phyloP scores from a whole-genome alignment of 2,888 invertebrate species.

The Zaprionus bogoriensis region DNA sequence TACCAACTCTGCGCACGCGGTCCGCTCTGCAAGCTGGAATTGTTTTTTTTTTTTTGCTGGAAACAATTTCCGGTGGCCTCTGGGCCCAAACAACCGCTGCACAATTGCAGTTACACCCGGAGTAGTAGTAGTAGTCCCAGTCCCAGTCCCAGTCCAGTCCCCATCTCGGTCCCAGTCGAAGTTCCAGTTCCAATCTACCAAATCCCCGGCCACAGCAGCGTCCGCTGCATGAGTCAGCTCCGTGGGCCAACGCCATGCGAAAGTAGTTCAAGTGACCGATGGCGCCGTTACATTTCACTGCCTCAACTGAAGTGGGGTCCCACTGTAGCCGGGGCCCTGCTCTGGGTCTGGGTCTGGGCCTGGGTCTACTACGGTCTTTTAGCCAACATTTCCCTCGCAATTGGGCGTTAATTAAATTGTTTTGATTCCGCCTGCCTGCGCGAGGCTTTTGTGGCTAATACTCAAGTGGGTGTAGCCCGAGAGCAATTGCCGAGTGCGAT shows the following conservation, averaged over 20 bases:
- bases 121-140: background rate
- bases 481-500: conserved; percentile 21
- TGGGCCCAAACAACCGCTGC: conserved; percentile 45
- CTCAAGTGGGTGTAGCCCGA: conserved; percentile 39
- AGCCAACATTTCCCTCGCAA: conserved; percentile 30
- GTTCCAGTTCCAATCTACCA: conserved; percentile 1
- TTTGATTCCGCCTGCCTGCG: conserved; percentile 52
- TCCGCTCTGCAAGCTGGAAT: background rate
- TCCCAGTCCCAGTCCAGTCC: conserved; percentile 1
- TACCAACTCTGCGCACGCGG: background rate
- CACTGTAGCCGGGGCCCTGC: conserved; percentile 2
- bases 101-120: conserved; percentile 47
- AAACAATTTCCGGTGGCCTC: conserved; percentile 66
- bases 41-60: conserved; percentile 23
- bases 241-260: conserved; percentile 31
- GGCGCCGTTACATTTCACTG: conserved; percentile 76
- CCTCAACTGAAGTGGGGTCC: conserved; percentile 52
- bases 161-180: background rate
- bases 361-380: too few relatives aligned
- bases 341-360: background rate
- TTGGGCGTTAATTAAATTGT: conserved; percentile 73
- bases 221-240: conserved; percentile 51
- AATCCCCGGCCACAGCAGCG: conserved; percentile 4
- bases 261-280: conserved; percentile 74
- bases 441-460: conserved; percentile 36